Conservation (phyloP, 53 echinoderm and acorn worm species). For the Hippasteria phrygiana region DNA sequence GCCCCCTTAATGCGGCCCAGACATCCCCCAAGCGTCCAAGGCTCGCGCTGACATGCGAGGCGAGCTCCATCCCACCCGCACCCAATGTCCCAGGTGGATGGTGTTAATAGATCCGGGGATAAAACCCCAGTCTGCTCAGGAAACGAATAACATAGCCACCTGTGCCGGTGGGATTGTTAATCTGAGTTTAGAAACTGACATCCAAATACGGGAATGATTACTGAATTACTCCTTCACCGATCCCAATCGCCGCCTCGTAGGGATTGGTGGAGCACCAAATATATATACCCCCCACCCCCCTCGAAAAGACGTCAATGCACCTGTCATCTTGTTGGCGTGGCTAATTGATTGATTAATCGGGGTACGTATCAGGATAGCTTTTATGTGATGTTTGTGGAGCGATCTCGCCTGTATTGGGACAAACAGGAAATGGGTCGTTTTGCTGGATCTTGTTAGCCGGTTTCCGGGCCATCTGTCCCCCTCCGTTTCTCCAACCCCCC, state of each 20-base stretch:
- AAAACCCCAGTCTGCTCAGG: constrained; percentile 33
- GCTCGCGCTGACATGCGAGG: constrained; percentile 36
- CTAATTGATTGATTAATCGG: constrained; percentile 68
- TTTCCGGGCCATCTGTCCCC: constrained; percentile 64
- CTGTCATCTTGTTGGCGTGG: constrained; percentile 31
- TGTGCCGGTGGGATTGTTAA: constrained; percentile 22
- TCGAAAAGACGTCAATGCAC: constrained; percentile 56
- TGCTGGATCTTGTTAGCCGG: constrained; percentile 57
- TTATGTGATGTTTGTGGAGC: constrained; percentile 61
- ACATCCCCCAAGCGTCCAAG: constrained; percentile 14
- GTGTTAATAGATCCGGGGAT: constrained; percentile 49
- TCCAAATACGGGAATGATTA: constrained; percentile 52
- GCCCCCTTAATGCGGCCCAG: constrained; percentile 25
- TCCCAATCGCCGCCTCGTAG: constrained; percentile 29
- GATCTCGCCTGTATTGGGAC: constrained; percentile 52
- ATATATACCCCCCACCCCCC: constrained; percentile 31
- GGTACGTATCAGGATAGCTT: constrained; percentile 26
- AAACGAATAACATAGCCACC: constrained; percentile 58
- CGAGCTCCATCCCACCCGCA: not conserved
- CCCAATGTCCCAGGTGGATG: constrained; percentile 51
- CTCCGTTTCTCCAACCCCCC: not conserved
- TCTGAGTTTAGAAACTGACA: constrained; percentile 15
- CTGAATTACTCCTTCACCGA: not conserved
- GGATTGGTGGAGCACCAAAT: constrained; percentile 29
- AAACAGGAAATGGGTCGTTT: constrained; percentile 68